Evolutionary conservation across 2,797 vertebrate genomes (phyloP).

Genomic region (Pyrocephalus nanus): DNA sequence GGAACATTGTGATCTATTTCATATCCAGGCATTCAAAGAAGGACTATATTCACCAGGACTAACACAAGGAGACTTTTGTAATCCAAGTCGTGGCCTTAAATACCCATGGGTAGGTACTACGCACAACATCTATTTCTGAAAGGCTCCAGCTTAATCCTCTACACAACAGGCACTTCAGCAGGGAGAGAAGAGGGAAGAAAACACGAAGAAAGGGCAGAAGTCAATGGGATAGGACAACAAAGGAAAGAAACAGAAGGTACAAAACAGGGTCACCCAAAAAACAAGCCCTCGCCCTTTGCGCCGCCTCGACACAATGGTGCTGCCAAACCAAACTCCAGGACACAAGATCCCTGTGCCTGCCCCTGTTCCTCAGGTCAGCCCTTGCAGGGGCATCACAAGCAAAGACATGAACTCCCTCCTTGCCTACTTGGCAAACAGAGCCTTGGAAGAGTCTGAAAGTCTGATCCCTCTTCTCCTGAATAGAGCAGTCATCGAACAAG

Average conservation of each 20-base stretch:
- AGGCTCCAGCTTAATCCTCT: conserved; percentile 17
- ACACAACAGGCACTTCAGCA: not conserved
- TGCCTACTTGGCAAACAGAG: not conserved
- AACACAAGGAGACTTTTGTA: conserved; percentile 60
- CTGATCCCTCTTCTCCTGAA: not conserved
- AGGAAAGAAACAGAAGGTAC: not conserved
- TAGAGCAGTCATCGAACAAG: not conserved
- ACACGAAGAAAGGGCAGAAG: not conserved
- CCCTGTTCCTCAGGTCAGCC: not conserved
- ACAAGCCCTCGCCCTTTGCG: not conserved
- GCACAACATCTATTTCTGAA: conserved; percentile 46
- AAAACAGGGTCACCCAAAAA: not conserved
- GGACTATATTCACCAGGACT: conserved; percentile 46
- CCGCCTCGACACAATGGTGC: not conserved
- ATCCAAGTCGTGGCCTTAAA: conserved; percentile 39
- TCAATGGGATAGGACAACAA: conserved; percentile 23
- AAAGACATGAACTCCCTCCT: not conserved
- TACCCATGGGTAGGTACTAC: conserved; percentile 54
- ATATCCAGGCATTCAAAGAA: conserved; percentile 48
- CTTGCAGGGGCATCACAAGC: not conserved
- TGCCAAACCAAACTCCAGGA: not conserved
- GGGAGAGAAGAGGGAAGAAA: not conserved
- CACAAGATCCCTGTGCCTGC: not conserved
- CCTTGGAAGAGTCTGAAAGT: not conserved
- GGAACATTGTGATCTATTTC: conserved; percentile 51